phyloP scores from a whole-genome alignment of 1,140 invertebrate species.

The Manduca sexta region DNA sequence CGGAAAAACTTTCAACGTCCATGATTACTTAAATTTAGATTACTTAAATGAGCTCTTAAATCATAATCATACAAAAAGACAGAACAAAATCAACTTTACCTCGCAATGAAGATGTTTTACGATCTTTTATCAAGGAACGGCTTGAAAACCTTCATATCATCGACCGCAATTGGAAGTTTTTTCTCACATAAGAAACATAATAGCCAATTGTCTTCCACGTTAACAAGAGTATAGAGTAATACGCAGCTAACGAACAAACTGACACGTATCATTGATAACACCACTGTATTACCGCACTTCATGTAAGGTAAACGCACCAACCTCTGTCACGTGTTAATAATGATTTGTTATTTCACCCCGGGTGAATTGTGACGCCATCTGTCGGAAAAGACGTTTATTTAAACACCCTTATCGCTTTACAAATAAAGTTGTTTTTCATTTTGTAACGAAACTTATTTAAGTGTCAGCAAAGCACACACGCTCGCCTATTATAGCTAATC shows the following conservation, averaged over 20 bases:
- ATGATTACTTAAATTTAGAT: no score
- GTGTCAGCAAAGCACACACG: conserved; percentile 19
- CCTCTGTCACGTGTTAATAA: conserved; percentile 42
- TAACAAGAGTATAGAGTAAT: no score
- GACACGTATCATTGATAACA: conserved; percentile 18
- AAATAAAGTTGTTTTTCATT: conserved; percentile 17
- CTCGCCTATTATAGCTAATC: conserved; percentile 44
- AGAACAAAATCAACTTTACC: no score
- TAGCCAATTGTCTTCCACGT: no score
- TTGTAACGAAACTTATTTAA: conserved; percentile 9
- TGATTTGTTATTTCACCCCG: conserved; percentile 35
- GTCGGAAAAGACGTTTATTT: conserved; percentile 7
- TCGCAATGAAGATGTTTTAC: no score
- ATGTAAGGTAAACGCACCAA: conserved; percentile 37
- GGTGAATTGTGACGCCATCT: conserved; percentile 36
- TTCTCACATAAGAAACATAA: no score
- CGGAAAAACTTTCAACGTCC: no score
- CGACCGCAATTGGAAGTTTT: no score
- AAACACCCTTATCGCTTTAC: not conserved
- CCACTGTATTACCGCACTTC: conserved; percentile 5
- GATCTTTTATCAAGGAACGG: no score
- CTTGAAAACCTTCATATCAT: no score
- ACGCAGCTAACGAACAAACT: not conserved
- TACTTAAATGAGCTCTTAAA: no score
- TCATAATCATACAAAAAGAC: no score